Percentiles rank a stretch among this genome's conserved stretches.
These are phyloP conservation scores for Phocoena phocoena DNA, from an alignment of 2,113 vertebrate species.

Conservation along the genomic window DNA sequence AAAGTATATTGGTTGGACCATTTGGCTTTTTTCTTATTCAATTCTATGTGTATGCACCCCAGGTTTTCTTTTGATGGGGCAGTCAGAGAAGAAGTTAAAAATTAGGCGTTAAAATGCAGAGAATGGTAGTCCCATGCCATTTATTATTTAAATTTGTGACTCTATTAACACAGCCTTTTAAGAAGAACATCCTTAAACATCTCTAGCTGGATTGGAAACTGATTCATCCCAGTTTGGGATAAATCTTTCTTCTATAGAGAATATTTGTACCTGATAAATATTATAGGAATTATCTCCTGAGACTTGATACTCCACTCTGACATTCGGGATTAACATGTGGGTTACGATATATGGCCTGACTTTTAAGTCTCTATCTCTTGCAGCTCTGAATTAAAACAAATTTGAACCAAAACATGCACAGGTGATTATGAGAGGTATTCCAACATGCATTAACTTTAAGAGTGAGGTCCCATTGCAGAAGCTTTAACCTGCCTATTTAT, in stretches of 20 bases:
- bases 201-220: background rate
- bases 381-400: conserved; percentile 30
- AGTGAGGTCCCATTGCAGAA: background rate
- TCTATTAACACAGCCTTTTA: background rate
- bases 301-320: background rate
- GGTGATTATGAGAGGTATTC: background rate
- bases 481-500: conserved; percentile 14
- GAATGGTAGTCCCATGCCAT: background rate
- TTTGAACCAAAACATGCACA: background rate
- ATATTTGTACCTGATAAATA: background rate
- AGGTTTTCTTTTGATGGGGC: background rate
- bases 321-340: background rate
- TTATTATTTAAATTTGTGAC: background rate
- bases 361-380: background rate
- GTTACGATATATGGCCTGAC: background rate
- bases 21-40: conserved; percentile 53
- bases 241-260: background rate
- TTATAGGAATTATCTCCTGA: background rate
- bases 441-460: background rate
- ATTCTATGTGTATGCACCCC: background rate
- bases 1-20: conserved; percentile 2
- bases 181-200: background rate
- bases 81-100: background rate
- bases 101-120: background rate
- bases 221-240: background rate